A percentile compares a stretch with the other conserved stretches of the same genome.
These are phyloP conservation scores for Drosophila emarginata DNA, from an alignment of 2,888 invertebrate genomes.

Conservation along the genomic window DNA sequence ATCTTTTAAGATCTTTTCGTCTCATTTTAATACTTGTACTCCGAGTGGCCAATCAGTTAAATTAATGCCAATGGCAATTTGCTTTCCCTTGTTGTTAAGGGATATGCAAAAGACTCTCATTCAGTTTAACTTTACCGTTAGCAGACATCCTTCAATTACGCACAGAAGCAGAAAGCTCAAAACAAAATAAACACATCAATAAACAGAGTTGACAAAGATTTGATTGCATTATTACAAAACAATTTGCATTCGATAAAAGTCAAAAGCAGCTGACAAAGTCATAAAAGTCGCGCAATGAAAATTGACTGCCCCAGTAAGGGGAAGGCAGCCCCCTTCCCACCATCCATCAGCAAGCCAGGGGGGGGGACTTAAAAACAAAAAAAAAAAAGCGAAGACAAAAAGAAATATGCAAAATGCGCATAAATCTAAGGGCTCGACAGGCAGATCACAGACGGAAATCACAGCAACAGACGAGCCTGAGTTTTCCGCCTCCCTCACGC, in stretches of 20 bases:
- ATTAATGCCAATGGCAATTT: background rate
- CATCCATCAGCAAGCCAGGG: background rate
- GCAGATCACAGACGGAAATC: slow-evolving; percentile 50
- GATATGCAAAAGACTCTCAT: background rate
- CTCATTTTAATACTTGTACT: too few relatives aligned
- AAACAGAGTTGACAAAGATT: slow-evolving; percentile 67
- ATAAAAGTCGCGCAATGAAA: slow-evolving; percentile 76
- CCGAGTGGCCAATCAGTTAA: background rate
- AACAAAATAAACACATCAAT: slow-evolving; percentile 68
- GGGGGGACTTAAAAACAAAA: slow-evolving; percentile 44
- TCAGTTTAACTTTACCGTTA: slow-evolving; percentile 27
- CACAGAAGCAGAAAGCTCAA: slow-evolving; percentile 16
- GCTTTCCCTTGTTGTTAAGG: background rate
- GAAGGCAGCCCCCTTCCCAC: background rate
- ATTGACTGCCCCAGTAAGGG: slow-evolving; percentile 32
- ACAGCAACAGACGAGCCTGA: slow-evolving; percentile 37
- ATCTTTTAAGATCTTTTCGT: too few relatives aligned
- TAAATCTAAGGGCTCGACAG: slow-evolving; percentile 65
- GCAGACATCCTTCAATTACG: slow-evolving; percentile 24
- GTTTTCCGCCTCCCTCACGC: slow-evolving; percentile 17
- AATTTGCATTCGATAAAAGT: slow-evolving; percentile 75
- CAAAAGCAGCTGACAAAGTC: slow-evolving; percentile 65
- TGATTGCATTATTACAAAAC: slow-evolving; percentile 77
- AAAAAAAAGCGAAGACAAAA: slow-evolving; percentile 25
- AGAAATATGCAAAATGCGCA: slow-evolving; percentile 75